phyloP scores from a whole-genome alignment of 2,113 vertebrate species.

The Xyrauchen texanus region DNA sequence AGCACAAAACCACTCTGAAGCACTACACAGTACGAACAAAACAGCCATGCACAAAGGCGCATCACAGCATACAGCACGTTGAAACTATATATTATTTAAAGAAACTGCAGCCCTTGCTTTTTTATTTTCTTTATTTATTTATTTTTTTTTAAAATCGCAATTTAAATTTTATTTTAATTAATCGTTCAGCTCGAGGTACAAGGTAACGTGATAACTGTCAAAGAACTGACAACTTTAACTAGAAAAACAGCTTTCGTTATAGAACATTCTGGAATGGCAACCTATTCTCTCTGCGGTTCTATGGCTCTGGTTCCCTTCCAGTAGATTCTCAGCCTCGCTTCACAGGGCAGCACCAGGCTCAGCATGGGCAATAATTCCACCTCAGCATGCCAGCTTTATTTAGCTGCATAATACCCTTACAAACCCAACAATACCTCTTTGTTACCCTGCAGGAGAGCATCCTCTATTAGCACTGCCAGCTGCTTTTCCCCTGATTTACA shows the following conservation, averaged over 20 bases:
- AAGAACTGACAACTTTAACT: neutral
- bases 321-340: conserved; percentile 67
- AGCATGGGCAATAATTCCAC: conserved; percentile 64
- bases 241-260: neutral
- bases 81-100: too few species aligned
- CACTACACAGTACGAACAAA: too few species aligned
- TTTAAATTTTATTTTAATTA: too few species aligned
- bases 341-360: conserved; percentile 62
- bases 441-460: conserved; percentile 73
- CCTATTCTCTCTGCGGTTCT: conserved; percentile 63
- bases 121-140: too few species aligned
- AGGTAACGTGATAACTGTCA: neutral
- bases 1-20: too few species aligned
- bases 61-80: too few species aligned
- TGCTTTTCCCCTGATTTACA: conserved; percentile 59
- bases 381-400: conserved; percentile 74
- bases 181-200: too few species aligned
- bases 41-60: too few species aligned
- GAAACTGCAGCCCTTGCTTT: too few species aligned
- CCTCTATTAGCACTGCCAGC: conserved; percentile 72
- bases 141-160: too few species aligned
- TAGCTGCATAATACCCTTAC: conserved; percentile 69
- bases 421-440: conserved; percentile 69
- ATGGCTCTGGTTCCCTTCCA: conserved; percentile 58
- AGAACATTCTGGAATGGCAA: conserved; percentile 41